Evolutionary conservation across 2,113 vertebrate genomes (phyloP).

Genomic region (Rhinoderma darwinii): DNA sequence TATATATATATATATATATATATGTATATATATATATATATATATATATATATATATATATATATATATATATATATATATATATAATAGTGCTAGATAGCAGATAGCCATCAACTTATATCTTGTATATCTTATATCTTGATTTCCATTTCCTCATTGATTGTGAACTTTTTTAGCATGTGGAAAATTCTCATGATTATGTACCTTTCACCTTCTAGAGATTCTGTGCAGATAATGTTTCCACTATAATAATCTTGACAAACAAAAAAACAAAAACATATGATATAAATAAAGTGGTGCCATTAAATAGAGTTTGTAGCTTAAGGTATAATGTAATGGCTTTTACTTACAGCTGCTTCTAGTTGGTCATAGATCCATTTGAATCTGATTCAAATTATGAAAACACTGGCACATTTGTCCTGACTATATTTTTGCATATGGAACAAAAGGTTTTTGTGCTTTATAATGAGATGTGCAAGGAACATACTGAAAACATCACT

Average conservation of each 20-base stretch:
- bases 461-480: slow-evolving; percentile 26
- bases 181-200: slow-evolving; percentile 5
- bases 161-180: not conserved
- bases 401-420: slow-evolving; percentile 8
- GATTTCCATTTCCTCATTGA: not conserved
- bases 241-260: not conserved
- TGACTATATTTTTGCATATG: slow-evolving; percentile 48
- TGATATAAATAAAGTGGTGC: slow-evolving; percentile 40
- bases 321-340: slow-evolving; percentile 52
- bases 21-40: slow-evolving; percentile 20
- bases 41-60: slow-evolving; percentile 28
- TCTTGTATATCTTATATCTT: not conserved
- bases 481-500: slow-evolving; percentile 41
- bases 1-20: not conserved
- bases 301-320: slow-evolving; percentile 48
- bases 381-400: slow-evolving; percentile 52
- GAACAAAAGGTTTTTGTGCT: slow-evolving; percentile 9
- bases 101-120: no score
- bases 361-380: slow-evolving; percentile 39
- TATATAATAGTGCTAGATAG: no score
- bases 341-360: slow-evolving; percentile 55
- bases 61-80: no score
- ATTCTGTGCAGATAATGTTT: slow-evolving; percentile 44
- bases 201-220: slow-evolving; percentile 33
- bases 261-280: slow-evolving; percentile 47